Conservation (phyloP, 2,113 vertebrate genomes). For the Ammospiza caudacuta region DNA sequence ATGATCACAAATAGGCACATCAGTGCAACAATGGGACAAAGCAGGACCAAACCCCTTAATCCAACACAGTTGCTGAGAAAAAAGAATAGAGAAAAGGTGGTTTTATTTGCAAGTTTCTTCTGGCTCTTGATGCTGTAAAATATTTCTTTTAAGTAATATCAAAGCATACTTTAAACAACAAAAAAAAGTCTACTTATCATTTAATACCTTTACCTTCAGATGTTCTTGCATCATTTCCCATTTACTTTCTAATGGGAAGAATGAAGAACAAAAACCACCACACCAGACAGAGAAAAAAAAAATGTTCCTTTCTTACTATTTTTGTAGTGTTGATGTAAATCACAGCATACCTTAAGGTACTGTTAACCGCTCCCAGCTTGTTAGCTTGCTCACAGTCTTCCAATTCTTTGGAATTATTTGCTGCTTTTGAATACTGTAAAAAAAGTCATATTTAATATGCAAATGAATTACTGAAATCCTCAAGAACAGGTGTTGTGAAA, state of each 20-base stretch:
- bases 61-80: background rate
- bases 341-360: constrained; percentile 87
- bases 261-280: background rate
- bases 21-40: background rate
- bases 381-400: constrained; percentile 90
- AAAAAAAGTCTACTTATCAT: background rate
- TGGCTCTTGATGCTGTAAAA: background rate
- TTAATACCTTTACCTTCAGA: background rate
- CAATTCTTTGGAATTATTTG: constrained; percentile 77
- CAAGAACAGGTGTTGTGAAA: background rate
- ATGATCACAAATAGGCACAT: background rate
- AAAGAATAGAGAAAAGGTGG: background rate
- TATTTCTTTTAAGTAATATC: background rate
- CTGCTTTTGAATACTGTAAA: constrained; percentile 84
- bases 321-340: constrained; percentile 6
- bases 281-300: background rate
- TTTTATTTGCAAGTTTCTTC: background rate
- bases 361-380: constrained; percentile 93
- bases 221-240: background rate
- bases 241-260: constrained; percentile 23
- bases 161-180: background rate
- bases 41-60: background rate
- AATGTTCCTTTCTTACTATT: background rate
- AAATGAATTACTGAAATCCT: background rate
- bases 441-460: constrained; percentile 27